Percentiles rank a stretch among this genome's conserved stretches.
Evolutionary conservation across 2,797 vertebrate genomes (phyloP).

Genomic region (Gambelia wislizenii): DNA sequence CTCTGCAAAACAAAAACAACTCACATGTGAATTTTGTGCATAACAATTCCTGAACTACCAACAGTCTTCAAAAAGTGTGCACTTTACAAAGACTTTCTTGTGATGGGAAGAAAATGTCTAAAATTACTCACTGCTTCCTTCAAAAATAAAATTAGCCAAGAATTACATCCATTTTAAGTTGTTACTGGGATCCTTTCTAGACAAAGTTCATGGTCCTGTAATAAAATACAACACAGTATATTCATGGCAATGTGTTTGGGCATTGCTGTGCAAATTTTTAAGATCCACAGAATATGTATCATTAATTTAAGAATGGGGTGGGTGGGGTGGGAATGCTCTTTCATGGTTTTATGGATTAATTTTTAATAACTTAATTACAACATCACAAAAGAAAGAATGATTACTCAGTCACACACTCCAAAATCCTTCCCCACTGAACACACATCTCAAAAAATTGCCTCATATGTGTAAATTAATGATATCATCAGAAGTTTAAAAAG

Average conservation of each 20-base stretch:
- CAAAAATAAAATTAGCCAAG: too few relatives aligned
- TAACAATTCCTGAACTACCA: too few relatives aligned
- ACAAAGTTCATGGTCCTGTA: constrained; percentile 31
- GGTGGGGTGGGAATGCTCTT: constrained; percentile 25
- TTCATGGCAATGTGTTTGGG: constrained; percentile 21
- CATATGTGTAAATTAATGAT: constrained; percentile 61
- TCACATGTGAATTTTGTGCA: too few relatives aligned
- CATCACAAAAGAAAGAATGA: constrained; percentile 58
- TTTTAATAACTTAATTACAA: constrained; percentile 70
- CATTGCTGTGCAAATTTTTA: constrained; percentile 29
- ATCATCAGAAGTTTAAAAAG: constrained; percentile 59
- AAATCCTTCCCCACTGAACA: constrained; percentile 49
- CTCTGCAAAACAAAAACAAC: too few relatives aligned
- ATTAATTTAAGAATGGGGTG: constrained; percentile 29
- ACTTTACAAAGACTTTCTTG: too few relatives aligned
- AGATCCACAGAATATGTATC: constrained; percentile 53
- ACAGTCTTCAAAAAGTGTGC: too few relatives aligned
- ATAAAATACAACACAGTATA: constrained; percentile 14
- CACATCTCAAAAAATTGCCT: constrained; percentile 60
- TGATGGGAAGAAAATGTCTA: too few relatives aligned
- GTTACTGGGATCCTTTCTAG: not conserved
- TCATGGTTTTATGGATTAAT: constrained; percentile 60
- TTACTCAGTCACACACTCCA: constrained; percentile 52
- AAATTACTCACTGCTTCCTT: too few relatives aligned
- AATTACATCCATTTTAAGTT: too few relatives aligned